phyloP scores from a whole-genome alignment of 2,888 invertebrate species.

The Tipula unca region DNA sequence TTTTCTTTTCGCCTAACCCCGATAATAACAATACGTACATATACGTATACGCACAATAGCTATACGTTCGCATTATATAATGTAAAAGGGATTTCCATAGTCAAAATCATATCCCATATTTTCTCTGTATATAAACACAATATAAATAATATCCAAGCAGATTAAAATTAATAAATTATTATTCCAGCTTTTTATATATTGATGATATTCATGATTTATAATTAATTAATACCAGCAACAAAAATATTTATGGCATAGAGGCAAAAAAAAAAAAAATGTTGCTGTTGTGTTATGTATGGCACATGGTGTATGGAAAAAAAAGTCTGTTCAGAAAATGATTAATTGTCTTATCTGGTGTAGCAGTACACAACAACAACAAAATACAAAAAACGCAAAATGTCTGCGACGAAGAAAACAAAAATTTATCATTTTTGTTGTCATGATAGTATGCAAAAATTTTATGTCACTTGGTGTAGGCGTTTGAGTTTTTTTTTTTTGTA shows the following conservation, averaged over 20 bases:
- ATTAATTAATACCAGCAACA: conserved; percentile 8
- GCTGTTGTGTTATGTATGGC: not conserved
- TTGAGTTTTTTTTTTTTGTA: not conserved
- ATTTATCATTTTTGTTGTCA: not conserved
- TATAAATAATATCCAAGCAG: conserved; percentile 1
- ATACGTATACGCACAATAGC: not conserved
- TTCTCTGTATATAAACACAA: not conserved
- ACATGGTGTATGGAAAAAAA: not conserved
- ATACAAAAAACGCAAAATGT: not conserved
- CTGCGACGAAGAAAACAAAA: conserved; percentile 14
- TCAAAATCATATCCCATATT: not conserved
- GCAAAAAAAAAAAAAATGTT: not conserved
- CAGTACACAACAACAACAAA: not conserved
- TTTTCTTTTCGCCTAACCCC: not conserved
- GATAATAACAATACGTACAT: not conserved
- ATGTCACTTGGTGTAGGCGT: conserved; percentile 4
- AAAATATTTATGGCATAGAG: not conserved
- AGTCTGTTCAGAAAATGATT: not conserved
- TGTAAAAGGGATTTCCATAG: not conserved
- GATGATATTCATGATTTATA: conserved; percentile 14
- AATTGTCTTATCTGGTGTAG: not conserved
- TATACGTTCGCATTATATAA: not conserved
- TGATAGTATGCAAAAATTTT: not conserved
- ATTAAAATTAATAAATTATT: conserved; percentile 8
- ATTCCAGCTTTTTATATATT: conserved; percentile 3